Evolutionary conservation across 2,797 vertebrate species (phyloP).

Genomic region (Octomys mimax): DNA sequence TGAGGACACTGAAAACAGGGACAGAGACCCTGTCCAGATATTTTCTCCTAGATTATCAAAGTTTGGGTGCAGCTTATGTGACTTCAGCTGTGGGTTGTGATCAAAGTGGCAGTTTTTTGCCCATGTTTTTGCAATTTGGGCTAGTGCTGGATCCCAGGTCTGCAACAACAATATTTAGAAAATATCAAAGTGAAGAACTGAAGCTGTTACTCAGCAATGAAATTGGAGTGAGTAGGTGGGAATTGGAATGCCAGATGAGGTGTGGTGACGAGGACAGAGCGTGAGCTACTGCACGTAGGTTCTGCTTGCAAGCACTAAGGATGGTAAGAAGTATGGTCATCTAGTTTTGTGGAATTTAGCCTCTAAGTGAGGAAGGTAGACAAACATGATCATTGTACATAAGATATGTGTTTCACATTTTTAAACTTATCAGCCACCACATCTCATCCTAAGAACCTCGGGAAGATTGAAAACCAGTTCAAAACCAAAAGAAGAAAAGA

Average conservation of each 20-base stretch:
- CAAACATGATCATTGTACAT: not conserved
- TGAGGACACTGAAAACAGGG: conserved; percentile 35
- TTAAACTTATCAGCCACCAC: not conserved
- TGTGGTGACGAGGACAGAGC: not conserved
- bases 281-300: not conserved
- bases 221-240: not conserved
- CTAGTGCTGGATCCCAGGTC: conserved; percentile 93
- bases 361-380: not conserved
- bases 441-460: not conserved
- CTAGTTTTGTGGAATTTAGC: not conserved
- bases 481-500: not conserved
- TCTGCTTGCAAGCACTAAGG: not conserved
- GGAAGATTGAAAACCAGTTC: not conserved
- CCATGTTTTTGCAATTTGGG: conserved; percentile 90
- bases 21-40: conserved; percentile 89
- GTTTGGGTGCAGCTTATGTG: conserved; percentile 84
- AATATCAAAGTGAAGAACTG: not conserved
- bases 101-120: conserved; percentile 88
- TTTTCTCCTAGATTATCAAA: conserved; percentile 92
- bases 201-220: not conserved
- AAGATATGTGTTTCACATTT: not conserved
- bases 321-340: not conserved
- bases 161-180: conserved; percentile 82
- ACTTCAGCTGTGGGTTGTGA: conserved; percentile 88
- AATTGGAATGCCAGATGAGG: not conserved